Evolutionary conservation across 2,113 vertebrate genomes (phyloP), one percentile per base, ranked within the genome.

Genomic region (Indicator maculatus): DNA sequence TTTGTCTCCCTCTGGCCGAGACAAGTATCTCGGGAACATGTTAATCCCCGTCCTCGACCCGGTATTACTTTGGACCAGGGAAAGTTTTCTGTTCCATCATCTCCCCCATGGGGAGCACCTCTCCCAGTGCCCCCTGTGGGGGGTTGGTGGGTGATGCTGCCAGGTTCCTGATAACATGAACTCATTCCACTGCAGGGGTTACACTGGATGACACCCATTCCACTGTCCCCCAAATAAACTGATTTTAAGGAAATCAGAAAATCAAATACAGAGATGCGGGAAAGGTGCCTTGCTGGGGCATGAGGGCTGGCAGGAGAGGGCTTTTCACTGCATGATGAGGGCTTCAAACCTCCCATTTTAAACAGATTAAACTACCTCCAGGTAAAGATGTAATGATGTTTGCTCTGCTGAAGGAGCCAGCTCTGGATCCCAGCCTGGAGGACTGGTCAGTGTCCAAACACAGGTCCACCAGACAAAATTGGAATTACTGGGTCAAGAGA

Each of bases 71-170:
- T 3, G 24, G 26, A 58, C 16, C 2, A 41, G 36, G 36, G 39
- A 20, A 60, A 67, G 45, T 60, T 83, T 86, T 33, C 36, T 8
- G 27, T 59, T 53, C 44, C 31, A 15, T 74, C 79, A 9, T 24
- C 4, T 1, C 2, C 8, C 41, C 26, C 4, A 5, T 2, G 1
- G 26, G 21, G 31, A 52, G 12, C 30, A 9, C 16, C 24, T 55
- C 12, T 1, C 9, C 38, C 45, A 10, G 7, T 2, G 5, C 26
- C 2, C 21, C 0, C 31, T n/a, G 14, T 0, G 0, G 4, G 5
- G 15, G 24, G 8, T 38, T 5, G 3, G 45, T 19, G 53, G 9
- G 50, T 8, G 76, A 74, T 20, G 60, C n/a, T 26, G 23, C 41
- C 7, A 14, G 6, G 61, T 41, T 30, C 24, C 13, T 2, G 2